Percentiles rank a stretch among this genome's conserved stretches.
These are phyloP conservation scores for Julus scandinavius DNA, from an alignment of 2,888 invertebrate genomes.

Conservation along the genomic window DNA sequence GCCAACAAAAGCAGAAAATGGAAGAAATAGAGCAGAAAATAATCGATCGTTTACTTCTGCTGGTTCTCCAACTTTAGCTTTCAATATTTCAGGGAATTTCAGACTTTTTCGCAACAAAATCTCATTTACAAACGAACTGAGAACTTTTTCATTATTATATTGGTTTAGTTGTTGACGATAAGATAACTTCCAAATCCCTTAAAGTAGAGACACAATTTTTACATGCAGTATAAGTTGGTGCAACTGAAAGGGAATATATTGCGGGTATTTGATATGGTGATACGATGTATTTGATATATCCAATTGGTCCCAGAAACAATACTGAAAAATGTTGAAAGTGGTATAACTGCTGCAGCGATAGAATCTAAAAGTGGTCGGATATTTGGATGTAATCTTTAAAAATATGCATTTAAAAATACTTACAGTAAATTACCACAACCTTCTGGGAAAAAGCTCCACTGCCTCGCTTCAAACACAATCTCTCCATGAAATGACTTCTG, in stretches of 20 bases:
- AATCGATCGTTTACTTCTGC: conserved; percentile 35
- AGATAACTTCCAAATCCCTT: not conserved
- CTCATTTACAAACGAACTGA: conserved; percentile 6
- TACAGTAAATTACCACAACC: too few species aligned
- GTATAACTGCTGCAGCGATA: not conserved
- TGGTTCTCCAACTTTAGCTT: not conserved
- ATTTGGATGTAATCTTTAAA: not conserved
- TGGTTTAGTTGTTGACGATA: not conserved
- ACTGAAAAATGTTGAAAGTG: not conserved
- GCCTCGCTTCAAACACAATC: too few species aligned
- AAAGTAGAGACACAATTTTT: not conserved
- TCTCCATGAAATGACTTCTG: too few species aligned
- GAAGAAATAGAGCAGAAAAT: conserved; percentile 37
- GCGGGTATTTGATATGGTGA: too few species aligned
- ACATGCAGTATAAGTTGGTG: not conserved
- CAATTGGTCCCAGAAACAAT: not conserved
- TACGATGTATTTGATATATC: too few species aligned
- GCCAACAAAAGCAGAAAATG: conserved; percentile 50
- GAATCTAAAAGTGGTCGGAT: not conserved
- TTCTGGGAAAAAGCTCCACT: too few species aligned
- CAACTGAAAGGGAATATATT: not conserved
- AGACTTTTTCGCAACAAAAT: not conserved
- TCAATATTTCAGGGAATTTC: conserved; percentile 6
- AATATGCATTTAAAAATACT: too few species aligned
- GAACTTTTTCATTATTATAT: conserved; percentile 1